phyloP scores from a whole-genome alignment of 2,888 invertebrate genomes.

The Lithosia quadra region DNA sequence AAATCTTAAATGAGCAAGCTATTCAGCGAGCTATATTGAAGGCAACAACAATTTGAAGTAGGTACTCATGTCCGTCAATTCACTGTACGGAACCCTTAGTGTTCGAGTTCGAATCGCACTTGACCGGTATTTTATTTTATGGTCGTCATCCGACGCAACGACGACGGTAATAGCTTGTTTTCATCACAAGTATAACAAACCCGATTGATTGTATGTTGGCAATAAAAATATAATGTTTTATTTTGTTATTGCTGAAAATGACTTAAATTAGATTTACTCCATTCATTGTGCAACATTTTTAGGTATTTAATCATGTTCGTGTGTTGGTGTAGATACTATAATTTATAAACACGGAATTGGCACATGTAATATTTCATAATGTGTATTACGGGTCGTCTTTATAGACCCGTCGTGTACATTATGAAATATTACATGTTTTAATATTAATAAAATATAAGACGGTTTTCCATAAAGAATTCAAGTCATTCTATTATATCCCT shows the following conservation, averaged over 20 bases:
- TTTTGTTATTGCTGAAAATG: not conserved
- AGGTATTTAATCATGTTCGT: not conserved
- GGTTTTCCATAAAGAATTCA: too few relatives aligned
- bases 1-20: not conserved
- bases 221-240: not conserved
- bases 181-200: not conserved
- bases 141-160: too few relatives aligned
- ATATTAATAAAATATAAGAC: too few relatives aligned
- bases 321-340: not conserved
- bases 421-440: too few relatives aligned
- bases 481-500: not conserved
- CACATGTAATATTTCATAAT: conserved; percentile 3
- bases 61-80: too few relatives aligned
- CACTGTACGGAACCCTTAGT: too few relatives aligned
- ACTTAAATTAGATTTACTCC: not conserved
- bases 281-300: not conserved
- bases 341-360: not conserved
- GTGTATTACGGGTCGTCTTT: not conserved
- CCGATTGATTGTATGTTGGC: too few relatives aligned
- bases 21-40: not conserved
- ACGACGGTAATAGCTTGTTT: not conserved
- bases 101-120: too few relatives aligned
- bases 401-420: too few relatives aligned
- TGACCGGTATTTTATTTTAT: too few relatives aligned
- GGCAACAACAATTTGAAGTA: not conserved